phyloP scores from a whole-genome alignment of 1,140 invertebrate genomes.

The Brachionus manjavacas region DNA sequence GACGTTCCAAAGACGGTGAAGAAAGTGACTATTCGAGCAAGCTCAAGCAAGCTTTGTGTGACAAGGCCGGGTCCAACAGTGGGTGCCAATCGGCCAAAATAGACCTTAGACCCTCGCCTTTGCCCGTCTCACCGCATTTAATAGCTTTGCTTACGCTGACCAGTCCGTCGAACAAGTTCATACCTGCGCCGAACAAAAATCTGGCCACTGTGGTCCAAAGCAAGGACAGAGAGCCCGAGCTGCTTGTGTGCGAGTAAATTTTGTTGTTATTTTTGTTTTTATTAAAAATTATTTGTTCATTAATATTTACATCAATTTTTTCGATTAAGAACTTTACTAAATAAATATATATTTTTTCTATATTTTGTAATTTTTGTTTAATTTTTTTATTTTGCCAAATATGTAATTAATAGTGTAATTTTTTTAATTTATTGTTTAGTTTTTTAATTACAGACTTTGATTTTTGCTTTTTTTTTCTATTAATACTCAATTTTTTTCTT shows the following conservation, averaged over 20 bases:
- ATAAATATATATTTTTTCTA: neutral
- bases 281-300: neutral
- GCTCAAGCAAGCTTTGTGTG: neutral
- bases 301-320: neutral
- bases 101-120: neutral
- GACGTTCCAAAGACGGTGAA: constrained; percentile 22
- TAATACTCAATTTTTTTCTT: too few species aligned
- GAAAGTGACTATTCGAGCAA: neutral
- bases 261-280: neutral
- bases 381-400: too few species aligned
- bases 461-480: too few species aligned
- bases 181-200: neutral
- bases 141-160: neutral
- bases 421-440: too few species aligned
- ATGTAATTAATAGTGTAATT: too few species aligned
- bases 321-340: neutral
- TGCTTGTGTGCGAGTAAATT: neutral
- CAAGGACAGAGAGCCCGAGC: neutral
- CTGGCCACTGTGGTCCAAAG: neutral
- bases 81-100: neutral
- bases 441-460: too few species aligned
- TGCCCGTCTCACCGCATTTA: constrained; percentile 1
- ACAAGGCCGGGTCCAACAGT: neutral
- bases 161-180: constrained; percentile 17
- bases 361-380: too few species aligned